Evolutionary conservation across 2,888 invertebrate species (phyloP).

Genomic region (Mythimna vitellina): DNA sequence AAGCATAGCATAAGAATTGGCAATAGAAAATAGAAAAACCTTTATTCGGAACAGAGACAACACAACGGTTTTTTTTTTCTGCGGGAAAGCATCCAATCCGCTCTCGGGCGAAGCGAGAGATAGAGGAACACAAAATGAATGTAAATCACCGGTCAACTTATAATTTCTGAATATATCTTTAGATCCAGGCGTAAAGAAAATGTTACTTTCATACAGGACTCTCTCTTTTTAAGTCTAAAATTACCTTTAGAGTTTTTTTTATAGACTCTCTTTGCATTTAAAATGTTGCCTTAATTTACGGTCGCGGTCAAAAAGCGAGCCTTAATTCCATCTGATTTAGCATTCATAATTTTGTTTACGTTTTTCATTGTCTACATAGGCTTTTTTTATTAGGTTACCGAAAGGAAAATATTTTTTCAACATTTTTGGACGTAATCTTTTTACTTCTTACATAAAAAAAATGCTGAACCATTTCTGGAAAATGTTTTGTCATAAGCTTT

Average conservation of each 20-base stretch:
- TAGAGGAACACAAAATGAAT: too few species aligned
- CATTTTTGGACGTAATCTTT: background rate
- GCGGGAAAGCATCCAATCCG: too few species aligned
- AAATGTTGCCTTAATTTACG: constrained; percentile 14
- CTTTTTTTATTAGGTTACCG: constrained; percentile 20
- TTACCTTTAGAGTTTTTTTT: background rate
- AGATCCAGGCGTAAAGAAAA: background rate
- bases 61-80: too few species aligned
- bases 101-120: too few species aligned
- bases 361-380: constrained; percentile 3
- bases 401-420: background rate
- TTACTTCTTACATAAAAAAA: background rate
- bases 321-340: constrained; percentile 14
- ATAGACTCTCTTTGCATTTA: background rate
- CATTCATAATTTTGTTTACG: constrained; percentile 34
- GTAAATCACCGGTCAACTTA: too few species aligned
- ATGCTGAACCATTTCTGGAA: background rate
- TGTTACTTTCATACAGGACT: background rate
- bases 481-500: background rate
- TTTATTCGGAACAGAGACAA: too few species aligned
- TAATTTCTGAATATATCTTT: too few species aligned
- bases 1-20: too few species aligned
- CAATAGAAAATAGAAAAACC: too few species aligned
- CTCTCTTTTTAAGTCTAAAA: background rate
- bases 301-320: constrained; percentile 16